phyloP scores from a whole-genome alignment of 2,113 vertebrate species.

The Gnathonemus longibarbis region DNA sequence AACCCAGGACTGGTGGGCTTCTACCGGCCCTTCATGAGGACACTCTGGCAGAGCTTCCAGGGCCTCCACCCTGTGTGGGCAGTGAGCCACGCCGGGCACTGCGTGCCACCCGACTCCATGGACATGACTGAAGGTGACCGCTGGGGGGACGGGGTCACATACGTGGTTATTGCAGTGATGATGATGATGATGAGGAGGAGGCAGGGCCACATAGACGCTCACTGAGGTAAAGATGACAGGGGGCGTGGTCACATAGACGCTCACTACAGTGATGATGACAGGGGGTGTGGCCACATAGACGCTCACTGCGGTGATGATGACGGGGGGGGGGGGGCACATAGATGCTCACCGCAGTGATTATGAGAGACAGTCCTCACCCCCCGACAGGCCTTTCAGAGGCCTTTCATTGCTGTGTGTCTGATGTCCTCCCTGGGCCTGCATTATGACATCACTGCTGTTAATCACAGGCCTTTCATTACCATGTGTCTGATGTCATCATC shows the following conservation, averaged over 20 bases:
- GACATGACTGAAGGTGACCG: constrained; percentile 74
- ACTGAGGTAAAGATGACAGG: too few species aligned
- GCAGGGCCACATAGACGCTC: not conserved
- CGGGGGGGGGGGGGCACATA: too few species aligned
- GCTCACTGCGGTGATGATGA: too few species aligned
- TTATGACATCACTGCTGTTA: not conserved
- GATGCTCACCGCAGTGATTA: too few species aligned
- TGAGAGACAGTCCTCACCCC: too few species aligned
- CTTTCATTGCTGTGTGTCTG: not conserved
- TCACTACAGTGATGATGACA: not conserved
- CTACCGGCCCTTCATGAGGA: constrained; percentile 78
- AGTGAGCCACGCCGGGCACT: constrained; percentile 85
- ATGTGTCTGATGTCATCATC: not conserved
- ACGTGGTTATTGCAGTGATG: not conserved
- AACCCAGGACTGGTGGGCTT: constrained; percentile 82
- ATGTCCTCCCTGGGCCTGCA: rapidly evolving
- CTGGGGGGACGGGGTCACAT: not conserved
- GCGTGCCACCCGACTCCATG: constrained; percentile 66
- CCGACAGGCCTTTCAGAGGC: too few species aligned
- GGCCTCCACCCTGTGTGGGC: constrained; percentile 77
- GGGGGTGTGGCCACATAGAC: too few species aligned
- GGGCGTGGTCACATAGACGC: not conserved
- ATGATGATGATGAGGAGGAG: not conserved
- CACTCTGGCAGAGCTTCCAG: constrained; percentile 63
- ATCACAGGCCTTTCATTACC: not conserved